Evolutionary conservation across 2,113 vertebrate genomes (phyloP).

Genomic region (Pholis gunnellus): DNA sequence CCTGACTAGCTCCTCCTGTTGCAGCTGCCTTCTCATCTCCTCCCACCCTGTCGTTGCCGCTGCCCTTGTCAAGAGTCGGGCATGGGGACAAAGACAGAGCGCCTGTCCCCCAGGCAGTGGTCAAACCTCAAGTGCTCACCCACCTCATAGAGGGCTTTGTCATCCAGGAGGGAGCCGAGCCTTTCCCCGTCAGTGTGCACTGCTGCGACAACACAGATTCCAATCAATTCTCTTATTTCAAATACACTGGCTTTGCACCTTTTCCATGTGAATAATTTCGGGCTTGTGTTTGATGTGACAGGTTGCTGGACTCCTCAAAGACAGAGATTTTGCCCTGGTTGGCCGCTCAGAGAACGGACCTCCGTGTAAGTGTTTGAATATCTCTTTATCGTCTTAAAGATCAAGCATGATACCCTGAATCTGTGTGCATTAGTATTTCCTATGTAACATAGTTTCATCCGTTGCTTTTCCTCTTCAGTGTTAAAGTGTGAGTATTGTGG

Average conservation of each 20-base stretch:
- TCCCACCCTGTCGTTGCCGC: constrained; percentile 80
- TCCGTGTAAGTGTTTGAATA: constrained; percentile 67
- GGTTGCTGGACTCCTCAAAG: constrained; percentile 85
- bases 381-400: background rate
- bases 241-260: background rate
- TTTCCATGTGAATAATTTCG: background rate
- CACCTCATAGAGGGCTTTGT: constrained; percentile 99
- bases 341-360: constrained; percentile 77
- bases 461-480: constrained; percentile 72
- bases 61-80: constrained; percentile 77
- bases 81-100: constrained; percentile 85
- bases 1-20: constrained; percentile 58
- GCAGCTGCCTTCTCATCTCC: constrained; percentile 76
- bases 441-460: background rate
- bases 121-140: constrained; percentile 98
- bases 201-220: background rate
- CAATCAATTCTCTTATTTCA: background rate
- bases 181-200: constrained; percentile 91
- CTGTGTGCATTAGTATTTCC: background rate
- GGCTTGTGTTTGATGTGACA: constrained; percentile 59
- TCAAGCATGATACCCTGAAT: background rate
- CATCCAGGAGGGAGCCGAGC: constrained; percentile 98
- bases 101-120: constrained; percentile 94
- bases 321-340: constrained; percentile 80
- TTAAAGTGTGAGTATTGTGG: constrained; percentile 97